These are phyloP conservation scores for Fratercula arctica DNA, from an alignment of 2,797 vertebrate species.

Conservation along the genomic window DNA sequence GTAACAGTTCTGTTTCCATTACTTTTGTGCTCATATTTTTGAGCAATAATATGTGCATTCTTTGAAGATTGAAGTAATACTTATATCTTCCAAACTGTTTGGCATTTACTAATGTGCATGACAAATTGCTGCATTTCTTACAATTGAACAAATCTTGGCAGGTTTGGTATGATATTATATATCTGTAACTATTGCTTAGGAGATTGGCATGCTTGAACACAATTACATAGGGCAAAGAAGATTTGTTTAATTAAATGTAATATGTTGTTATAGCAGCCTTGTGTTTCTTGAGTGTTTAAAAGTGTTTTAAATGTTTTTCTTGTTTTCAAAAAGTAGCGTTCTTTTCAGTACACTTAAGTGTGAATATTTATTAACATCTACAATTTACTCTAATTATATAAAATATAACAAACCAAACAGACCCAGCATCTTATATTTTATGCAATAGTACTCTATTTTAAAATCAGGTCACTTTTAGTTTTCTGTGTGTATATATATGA, in stretches of 20 bases:
- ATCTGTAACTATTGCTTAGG: background rate
- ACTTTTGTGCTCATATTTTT: background rate
- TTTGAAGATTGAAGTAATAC: background rate
- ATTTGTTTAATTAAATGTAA: background rate
- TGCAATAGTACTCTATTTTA: background rate
- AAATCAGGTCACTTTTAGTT: background rate
- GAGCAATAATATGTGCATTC: background rate
- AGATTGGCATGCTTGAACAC: background rate
- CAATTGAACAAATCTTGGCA: background rate
- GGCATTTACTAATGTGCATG: background rate
- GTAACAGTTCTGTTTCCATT: background rate
- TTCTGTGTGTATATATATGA: background rate
- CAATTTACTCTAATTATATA: background rate
- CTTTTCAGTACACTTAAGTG: background rate
- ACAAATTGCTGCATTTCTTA: background rate
- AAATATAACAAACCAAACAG: slow-evolving; percentile 5
- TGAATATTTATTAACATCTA: slow-evolving; percentile 44
- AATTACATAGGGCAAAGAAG: background rate
- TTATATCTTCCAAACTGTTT: background rate
- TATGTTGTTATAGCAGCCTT: background rate
- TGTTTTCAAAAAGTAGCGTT: background rate
- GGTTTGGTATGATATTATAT: background rate
- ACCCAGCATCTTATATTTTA: background rate
- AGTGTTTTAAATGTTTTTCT: background rate
- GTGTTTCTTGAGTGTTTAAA: background rate